Conservation (phyloP, 2,113 vertebrate genomes). For the Dasyornis broadbenti region DNA sequence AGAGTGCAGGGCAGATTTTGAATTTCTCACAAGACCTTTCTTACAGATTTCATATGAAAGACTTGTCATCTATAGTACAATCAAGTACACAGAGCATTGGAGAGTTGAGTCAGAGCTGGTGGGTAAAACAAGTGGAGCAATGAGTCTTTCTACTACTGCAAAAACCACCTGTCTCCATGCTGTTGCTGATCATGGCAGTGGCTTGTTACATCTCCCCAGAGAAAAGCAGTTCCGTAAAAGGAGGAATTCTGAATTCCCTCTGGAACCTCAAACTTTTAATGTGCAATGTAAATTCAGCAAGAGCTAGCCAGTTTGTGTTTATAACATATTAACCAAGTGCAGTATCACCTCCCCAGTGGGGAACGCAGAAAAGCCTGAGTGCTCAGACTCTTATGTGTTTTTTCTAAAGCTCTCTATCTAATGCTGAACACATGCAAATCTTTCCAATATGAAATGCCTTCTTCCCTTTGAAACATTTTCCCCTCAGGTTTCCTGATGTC, state of each 20-base stretch:
- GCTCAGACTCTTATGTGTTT: not conserved
- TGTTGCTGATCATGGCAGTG: not conserved
- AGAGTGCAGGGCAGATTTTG: not conserved
- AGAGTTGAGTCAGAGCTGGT: not conserved
- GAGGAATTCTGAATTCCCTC: conserved; percentile 20
- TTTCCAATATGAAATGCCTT: not conserved
- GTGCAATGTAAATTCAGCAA: conserved; percentile 22
- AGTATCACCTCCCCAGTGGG: not conserved
- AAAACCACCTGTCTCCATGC: not conserved
- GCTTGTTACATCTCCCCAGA: not conserved
- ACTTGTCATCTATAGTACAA: not conserved
- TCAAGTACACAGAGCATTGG: not conserved
- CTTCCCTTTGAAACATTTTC: not conserved
- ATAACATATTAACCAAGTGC: not conserved
- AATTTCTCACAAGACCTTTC: not conserved
- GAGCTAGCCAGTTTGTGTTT: conserved; percentile 6
- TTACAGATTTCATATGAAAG: not conserved
- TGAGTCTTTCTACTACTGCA: not conserved
- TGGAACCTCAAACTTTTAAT: not conserved
- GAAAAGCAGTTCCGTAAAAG: not conserved
- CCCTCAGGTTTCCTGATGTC: conserved; percentile 9
- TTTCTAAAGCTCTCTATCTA: not conserved
- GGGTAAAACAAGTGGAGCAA: not conserved
- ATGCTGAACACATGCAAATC: not conserved
- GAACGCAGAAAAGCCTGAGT: not conserved